Conservation (phyloP, 2,888 invertebrate species). For the Cheiracanthium punctorium region DNA sequence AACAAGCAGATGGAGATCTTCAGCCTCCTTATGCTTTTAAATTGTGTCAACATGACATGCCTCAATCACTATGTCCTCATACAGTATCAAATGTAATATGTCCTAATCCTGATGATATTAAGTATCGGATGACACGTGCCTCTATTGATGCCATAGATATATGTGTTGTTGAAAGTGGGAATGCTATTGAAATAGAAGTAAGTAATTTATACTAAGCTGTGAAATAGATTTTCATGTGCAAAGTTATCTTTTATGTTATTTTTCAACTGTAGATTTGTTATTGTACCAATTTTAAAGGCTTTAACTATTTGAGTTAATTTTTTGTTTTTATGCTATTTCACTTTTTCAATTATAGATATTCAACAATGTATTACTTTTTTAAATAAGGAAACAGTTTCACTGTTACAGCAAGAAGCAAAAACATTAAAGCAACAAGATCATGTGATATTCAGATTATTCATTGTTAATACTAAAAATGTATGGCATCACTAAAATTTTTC, state of each 20-base stretch:
- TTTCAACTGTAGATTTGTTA: too few species aligned
- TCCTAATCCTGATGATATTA: slow-evolving; percentile 88
- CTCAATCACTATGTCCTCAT: slow-evolving; percentile 82
- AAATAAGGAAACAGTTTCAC: too few species aligned
- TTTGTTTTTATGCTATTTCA: too few species aligned
- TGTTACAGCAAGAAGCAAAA: too few species aligned
- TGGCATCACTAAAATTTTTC: too few species aligned
- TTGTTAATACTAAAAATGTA: too few species aligned
- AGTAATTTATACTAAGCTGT: slow-evolving; percentile 61
- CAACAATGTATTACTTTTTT: too few species aligned
- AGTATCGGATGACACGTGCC: slow-evolving; percentile 93
- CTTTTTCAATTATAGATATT: too few species aligned
- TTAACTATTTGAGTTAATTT: too few species aligned
- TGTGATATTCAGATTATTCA: too few species aligned
- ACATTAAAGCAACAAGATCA: too few species aligned
- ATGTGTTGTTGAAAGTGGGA: slow-evolving; percentile 91
- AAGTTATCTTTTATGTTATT: background rate
- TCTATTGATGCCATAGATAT: slow-evolving; percentile 92
- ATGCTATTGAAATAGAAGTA: slow-evolving; percentile 90
- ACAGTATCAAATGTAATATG: slow-evolving; percentile 79
- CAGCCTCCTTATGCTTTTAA: slow-evolving; percentile 85
- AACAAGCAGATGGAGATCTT: slow-evolving; percentile 92
- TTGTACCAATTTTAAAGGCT: too few species aligned
- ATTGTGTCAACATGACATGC: slow-evolving; percentile 78
- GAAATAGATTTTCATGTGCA: background rate